Conservation (phyloP, 2,113 vertebrate genomes). For the human region DNA sequence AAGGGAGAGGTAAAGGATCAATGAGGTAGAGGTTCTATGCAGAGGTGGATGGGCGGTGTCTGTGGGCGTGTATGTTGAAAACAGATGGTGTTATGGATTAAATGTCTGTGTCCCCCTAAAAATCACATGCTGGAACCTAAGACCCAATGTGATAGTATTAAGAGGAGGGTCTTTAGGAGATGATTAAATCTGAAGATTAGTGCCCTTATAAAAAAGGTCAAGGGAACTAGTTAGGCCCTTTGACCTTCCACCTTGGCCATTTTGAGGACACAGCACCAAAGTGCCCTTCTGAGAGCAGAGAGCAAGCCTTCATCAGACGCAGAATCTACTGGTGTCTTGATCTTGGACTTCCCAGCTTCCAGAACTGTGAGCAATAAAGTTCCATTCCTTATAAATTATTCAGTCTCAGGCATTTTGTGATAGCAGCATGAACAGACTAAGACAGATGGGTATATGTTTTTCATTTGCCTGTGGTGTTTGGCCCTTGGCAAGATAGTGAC, state of each 20-base stretch:
- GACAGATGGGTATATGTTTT: not conserved
- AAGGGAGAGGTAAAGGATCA: not conserved
- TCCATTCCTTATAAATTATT: not conserved
- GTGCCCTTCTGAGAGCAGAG: not conserved
- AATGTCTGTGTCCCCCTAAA: not conserved
- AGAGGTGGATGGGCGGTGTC: not conserved
- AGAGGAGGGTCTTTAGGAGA: not conserved
- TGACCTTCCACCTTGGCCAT: not conserved
- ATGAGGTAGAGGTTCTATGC: rapidly evolving
- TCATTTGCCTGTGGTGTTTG: not conserved
- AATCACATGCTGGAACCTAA: not conserved
- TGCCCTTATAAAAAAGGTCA: not conserved
- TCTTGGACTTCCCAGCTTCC: not conserved
- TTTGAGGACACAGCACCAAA: not conserved
- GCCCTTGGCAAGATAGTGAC: not conserved
- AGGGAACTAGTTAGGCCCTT: not conserved
- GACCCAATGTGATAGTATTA: not conserved
- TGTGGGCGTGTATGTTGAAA: not conserved
- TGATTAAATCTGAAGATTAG: not conserved
- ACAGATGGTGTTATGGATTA: not conserved
- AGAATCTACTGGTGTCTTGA: too few relatives aligned
- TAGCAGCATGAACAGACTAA: not conserved
- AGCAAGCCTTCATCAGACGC: not conserved
- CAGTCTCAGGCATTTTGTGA: not conserved
- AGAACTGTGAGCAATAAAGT: not conserved